Percentiles rank a stretch among this genome's conserved stretches.
Evolutionary conservation across 92 coral and sea anemone genomes (phyloP).

Genomic region (Epizoanthus ramosus): DNA sequence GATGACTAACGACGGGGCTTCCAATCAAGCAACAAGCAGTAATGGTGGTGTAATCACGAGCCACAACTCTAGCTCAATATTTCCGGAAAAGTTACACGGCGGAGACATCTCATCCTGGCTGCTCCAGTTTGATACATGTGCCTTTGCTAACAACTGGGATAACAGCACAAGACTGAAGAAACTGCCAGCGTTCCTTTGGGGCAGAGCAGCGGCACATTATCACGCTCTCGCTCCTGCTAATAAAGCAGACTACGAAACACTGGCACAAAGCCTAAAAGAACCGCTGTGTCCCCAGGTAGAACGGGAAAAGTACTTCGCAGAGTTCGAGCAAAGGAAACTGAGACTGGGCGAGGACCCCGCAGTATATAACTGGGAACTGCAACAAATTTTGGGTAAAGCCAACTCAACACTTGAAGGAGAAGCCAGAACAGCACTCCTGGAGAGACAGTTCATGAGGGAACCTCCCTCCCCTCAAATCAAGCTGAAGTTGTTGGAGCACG

Average conservation of each 20-base stretch:
- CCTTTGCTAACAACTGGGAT: conserved; percentile 20
- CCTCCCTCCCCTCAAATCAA: conserved; percentile 34
- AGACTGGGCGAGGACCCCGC: conserved; percentile 31
- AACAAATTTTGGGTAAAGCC: conserved; percentile 42
- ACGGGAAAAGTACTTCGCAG: background rate
- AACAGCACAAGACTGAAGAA: conserved; percentile 9
- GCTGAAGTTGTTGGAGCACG: conserved; percentile 46
- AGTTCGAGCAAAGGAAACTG: conserved; percentile 5
- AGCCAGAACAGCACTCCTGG: conserved; percentile 35
- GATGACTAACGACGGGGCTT: too few relatives aligned
- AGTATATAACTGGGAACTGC: conserved; percentile 46
- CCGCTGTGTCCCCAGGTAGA: conserved; percentile 1
- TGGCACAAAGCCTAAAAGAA: background rate
- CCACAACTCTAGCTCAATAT: conserved; percentile 21
- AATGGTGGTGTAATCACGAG: conserved; percentile 22
- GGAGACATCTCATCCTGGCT: conserved; percentile 19
- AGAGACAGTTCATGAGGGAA: conserved; percentile 43
- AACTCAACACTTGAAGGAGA: conserved; percentile 33
- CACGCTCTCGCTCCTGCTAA: background rate
- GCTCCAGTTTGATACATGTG: conserved; percentile 31
- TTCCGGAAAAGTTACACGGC: conserved; percentile 11
- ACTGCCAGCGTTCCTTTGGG: conserved; percentile 30
- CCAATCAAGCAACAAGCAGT: too few relatives aligned
- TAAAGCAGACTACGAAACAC: background rate
- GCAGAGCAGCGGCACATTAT: conserved; percentile 4